Base-by-base conservation (phyloP, 2,888 invertebrate genomes). In the Eupelmus urozonus region DNA sequence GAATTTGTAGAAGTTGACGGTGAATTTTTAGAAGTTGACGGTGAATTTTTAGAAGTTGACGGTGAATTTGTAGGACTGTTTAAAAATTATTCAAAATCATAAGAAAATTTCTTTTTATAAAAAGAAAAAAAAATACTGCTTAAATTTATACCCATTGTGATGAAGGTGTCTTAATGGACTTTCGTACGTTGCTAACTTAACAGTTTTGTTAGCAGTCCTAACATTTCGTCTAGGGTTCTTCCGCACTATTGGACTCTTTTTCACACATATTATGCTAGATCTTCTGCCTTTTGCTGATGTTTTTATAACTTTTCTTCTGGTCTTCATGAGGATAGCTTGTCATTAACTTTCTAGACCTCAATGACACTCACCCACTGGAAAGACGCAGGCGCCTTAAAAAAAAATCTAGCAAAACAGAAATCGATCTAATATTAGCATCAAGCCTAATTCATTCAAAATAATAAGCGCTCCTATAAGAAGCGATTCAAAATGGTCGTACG, bases 101-200 rank as follows among this genome's bases (percentile, higher is more conserved):
- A 55, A 55, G 2, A 23, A 55, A 34, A 55, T 27, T 34, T 63
- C 53, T 34, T 1, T 9, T 27, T 1, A 65, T 67, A n/a, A 18
- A 25, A 1, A 18, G 40, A 53, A 55, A 7, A 42, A 49, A 25
- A 55, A 1, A 59, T 18, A 23, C 40, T 29, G 16, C 11, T 18
- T 4, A 63, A 55, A 23, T 65, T 1, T 27, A 53, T 80, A 80
- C 80, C 71, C 11, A 66, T 73, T 76, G 20, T 60, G 20, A 49
- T 5, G 23, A 13, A 76, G 23, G 70, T 62, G 60, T 60, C 29
- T 45, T 0, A 81, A 23, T 18, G 79, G 80, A 74, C 79, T 81
- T 23, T 81, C 80, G 71, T 81, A 80, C 0, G 3, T 3, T 34
- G 18, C 0, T 42, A 59, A 34, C 9, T 20, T 53, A 29, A 3